Evolutionary conservation across 2,113 vertebrate genomes (phyloP), one percentile per base, ranked within the genome.

Genomic region (Hypomesus transpacificus): DNA sequence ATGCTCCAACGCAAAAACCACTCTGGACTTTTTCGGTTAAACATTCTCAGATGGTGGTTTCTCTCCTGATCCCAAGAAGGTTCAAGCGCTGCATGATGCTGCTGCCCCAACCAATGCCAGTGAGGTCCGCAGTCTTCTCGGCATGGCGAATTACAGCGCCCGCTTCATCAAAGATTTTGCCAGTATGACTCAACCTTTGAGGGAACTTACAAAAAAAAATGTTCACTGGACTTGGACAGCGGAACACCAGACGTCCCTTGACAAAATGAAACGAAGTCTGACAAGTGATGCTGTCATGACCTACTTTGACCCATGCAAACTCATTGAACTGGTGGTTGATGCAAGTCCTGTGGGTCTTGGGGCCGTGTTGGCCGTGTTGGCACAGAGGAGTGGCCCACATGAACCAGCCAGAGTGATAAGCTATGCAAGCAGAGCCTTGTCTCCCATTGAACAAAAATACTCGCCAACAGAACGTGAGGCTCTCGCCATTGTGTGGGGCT

Each of bases 401-500:
- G 46, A 66, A 24, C 46, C n/a, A 4, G 46, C 20, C 46, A 66
- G 11, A 24, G n/a, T 66, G 65, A 52, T 66, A 22, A 63, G 39
- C 20, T 66, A 66, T 24, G 46, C 46, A 66, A 66, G 46, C 22
- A 66, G 65, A 66, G 46, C 65, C 21, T 14, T 13, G 20, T n/a
- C n/a, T 21, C 2, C 20, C 20, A 21, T 51, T 13, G 13, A 66
- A 66, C 46, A 51, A 50, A 46, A 24, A 52, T 73, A 58, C 14
- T 66, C 31, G 17, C 53, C 66, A 24, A 66, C 62, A 16, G 39
- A 63, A 52, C 9, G 21, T 18, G 59, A 71, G 11, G 53, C 61
- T 4, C 62, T 73, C 3, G 28, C 71, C 20, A 66, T 50, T 17
- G 26, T 58, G 50, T 66, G 61, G 71, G 8, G 53, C 63, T 66